phyloP scores from a whole-genome alignment of 2,888 invertebrate species.

The Copidosoma aretas region DNA sequence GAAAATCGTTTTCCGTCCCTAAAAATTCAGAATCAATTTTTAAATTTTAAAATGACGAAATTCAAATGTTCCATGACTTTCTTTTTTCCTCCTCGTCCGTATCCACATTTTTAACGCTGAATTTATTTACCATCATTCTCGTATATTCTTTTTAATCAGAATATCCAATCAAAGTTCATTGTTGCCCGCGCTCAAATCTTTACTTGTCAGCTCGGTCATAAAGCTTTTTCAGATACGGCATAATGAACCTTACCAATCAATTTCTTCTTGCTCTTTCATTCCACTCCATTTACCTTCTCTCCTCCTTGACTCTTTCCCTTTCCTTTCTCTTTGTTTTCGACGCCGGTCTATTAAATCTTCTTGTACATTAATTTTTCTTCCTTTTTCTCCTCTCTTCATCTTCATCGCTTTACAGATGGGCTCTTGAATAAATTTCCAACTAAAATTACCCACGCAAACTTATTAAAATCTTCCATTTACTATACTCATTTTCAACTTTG shows the following conservation, averaged over 20 bases:
- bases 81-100: background rate
- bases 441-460: too few relatives aligned
- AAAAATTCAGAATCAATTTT: too few relatives aligned
- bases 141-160: slow-evolving; percentile 2
- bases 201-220: slow-evolving; percentile 8
- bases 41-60: too few relatives aligned
- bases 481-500: background rate
- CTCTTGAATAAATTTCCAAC: too few relatives aligned
- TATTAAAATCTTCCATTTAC: background rate
- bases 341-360: background rate
- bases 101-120: background rate
- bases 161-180: slow-evolving; percentile 1
- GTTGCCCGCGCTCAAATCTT: slow-evolving; percentile 2
- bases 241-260: slow-evolving; percentile 20
- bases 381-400: background rate
- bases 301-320: background rate
- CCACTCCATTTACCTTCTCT: slow-evolving; percentile 13
- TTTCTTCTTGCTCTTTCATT: slow-evolving; percentile 20
- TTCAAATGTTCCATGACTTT: too few relatives aligned
- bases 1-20: too few relatives aligned
- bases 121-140: slow-evolving; percentile 8
- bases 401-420: too few relatives aligned
- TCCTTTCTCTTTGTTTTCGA: background rate
- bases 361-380: background rate
- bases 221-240: slow-evolving; percentile 7